These are phyloP conservation scores for Suricata suricatta DNA, from an alignment of 2,113 vertebrate genomes.

Conservation along the genomic window DNA sequence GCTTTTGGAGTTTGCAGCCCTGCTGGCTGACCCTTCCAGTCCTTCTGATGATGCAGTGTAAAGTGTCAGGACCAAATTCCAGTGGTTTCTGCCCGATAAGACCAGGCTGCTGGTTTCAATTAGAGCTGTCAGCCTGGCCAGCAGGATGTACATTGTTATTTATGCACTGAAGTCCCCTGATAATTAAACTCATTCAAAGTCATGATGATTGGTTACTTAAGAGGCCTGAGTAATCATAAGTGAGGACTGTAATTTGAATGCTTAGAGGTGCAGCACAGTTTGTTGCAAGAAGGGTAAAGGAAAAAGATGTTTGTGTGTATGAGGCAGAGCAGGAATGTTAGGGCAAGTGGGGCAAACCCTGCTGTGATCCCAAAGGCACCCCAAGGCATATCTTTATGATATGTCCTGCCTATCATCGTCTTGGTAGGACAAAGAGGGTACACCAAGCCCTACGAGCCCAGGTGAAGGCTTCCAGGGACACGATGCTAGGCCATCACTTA, in stretches of 20 bases:
- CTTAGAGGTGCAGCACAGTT: constrained; percentile 46
- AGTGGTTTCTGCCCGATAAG: constrained; percentile 32
- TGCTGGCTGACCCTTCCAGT: background rate
- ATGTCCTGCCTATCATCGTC: background rate
- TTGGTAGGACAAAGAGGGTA: background rate
- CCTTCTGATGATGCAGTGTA: background rate
- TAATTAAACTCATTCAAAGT: constrained; percentile 77
- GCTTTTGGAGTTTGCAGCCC: background rate
- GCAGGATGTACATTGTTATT: constrained; percentile 57
- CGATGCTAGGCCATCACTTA: background rate
- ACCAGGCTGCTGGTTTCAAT: constrained; percentile 48
- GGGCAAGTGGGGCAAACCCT: background rate
- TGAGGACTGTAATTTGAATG: constrained; percentile 59
- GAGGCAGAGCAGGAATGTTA: background rate
- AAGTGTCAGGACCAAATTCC: constrained; percentile 33
- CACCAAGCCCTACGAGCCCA: background rate
- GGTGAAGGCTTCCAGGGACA: background rate
- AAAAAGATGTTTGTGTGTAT: background rate
- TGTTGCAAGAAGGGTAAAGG: background rate
- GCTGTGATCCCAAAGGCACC: background rate
- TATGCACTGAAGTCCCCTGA: constrained; percentile 66
- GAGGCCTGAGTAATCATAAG: constrained; percentile 38
- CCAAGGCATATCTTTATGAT: background rate
- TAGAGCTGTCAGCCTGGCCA: constrained; percentile 61
- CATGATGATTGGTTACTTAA: constrained; percentile 73